These are phyloP conservation scores for Hydropotes inermis DNA, from an alignment of 2,113 vertebrate species.

Conservation along the genomic window DNA sequence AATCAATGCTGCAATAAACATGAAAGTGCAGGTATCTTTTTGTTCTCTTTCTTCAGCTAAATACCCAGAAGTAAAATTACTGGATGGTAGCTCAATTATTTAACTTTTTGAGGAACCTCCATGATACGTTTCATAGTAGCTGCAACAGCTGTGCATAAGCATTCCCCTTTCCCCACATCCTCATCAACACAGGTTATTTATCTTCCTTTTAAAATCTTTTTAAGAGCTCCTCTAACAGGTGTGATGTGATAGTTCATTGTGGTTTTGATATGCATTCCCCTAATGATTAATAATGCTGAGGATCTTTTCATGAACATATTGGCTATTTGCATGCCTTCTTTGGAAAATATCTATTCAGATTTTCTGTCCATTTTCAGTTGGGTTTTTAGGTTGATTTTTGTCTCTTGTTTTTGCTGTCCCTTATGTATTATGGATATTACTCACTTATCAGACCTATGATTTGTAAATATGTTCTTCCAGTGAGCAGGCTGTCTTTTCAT, in stretches of 20 bases:
- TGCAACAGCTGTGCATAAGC: neutral
- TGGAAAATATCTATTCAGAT: neutral
- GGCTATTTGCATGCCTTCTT: neutral
- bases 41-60: neutral
- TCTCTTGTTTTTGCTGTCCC: neutral
- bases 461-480: neutral
- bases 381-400: neutral
- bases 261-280: neutral
- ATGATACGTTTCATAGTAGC: neutral
- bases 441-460: neutral
- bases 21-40: neutral
- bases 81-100: neutral
- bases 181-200: neutral
- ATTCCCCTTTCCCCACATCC: neutral
- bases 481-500: neutral
- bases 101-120: neutral
- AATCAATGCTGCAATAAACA: neutral
- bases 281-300: neutral
- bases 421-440: neutral
- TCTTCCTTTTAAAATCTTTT: neutral
- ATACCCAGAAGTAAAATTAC: neutral
- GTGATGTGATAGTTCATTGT: neutral
- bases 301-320: neutral
- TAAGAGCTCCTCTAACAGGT: neutral
- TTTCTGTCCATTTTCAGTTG: neutral